A percentile compares a stretch with the other conserved stretches of the same genome.
phyloP scores from a whole-genome alignment of 2,888 invertebrate genomes.

The Mythimna ferrago region DNA sequence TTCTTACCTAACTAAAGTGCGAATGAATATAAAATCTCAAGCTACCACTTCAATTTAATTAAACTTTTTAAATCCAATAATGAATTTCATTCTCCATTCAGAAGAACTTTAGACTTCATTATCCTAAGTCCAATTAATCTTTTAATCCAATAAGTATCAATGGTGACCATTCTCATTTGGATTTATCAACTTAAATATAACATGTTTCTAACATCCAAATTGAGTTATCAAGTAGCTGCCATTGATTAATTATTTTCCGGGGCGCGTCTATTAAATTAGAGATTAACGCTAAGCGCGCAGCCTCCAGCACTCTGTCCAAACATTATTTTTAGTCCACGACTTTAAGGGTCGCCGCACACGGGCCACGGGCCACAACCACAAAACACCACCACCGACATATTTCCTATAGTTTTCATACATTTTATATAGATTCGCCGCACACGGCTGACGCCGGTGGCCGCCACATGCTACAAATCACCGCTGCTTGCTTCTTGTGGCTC shows the following conservation, averaged over 20 bases:
- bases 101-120: constrained; percentile 1
- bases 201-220: constrained; percentile 12
- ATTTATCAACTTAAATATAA: background rate
- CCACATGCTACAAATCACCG: too few relatives aligned
- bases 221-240: constrained; percentile 17
- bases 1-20: background rate
- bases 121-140: constrained; percentile 2
- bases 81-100: background rate
- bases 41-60: background rate
- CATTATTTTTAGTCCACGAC: constrained; percentile 10
- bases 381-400: too few relatives aligned
- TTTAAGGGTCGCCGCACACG: background rate
- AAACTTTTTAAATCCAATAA: constrained; percentile 8
- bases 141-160: background rate
- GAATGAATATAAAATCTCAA: background rate
- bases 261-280: constrained; percentile 26
- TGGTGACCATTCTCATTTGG: background rate
- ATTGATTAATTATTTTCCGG: constrained; percentile 28
- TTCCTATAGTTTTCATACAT: too few relatives aligned
- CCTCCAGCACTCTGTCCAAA: constrained; percentile 13
- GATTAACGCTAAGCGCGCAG: constrained; percentile 21
- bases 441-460: too few relatives aligned
- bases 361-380: too few relatives aligned
- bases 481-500: too few relatives aligned
- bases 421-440: too few relatives aligned